These are phyloP conservation scores for Folsomia candida DNA, from an alignment of 2,888 invertebrate species.

Conservation along the genomic window DNA sequence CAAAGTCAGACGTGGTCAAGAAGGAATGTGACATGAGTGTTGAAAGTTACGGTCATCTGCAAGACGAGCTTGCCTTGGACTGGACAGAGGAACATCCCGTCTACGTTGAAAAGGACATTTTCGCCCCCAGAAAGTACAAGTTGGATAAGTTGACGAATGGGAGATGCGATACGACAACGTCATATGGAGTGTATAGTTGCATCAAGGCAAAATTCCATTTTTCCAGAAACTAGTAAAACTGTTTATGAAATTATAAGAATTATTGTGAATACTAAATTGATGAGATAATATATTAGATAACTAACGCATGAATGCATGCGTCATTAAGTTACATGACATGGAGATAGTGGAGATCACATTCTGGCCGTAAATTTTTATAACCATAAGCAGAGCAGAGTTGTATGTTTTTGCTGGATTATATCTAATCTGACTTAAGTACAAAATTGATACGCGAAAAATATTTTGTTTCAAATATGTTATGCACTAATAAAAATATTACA, in stretches of 20 bases:
- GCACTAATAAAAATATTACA: background rate
- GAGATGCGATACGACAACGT: background rate
- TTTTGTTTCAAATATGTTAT: background rate
- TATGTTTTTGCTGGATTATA: no score
- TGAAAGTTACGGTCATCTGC: conserved; percentile 9
- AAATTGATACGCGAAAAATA: no score
- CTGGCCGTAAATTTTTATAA: no score
- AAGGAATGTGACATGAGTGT: background rate
- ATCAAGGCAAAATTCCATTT: background rate
- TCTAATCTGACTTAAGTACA: no score
- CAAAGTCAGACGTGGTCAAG: conserved; percentile 11
- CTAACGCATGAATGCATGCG: no score
- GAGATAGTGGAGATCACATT: no score
- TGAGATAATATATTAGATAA: no score
- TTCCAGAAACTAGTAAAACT: no score
- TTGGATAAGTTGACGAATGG: background rate
- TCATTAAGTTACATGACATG: no score
- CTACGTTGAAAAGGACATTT: conserved; percentile 1
- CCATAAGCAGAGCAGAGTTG: no score
- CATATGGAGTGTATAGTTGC: background rate
- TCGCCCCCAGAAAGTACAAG: background rate
- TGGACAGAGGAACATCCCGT: conserved; percentile 20
- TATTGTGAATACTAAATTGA: no score
- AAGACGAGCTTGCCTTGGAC: conserved; percentile 7
- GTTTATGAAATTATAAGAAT: no score